phyloP scores from a whole-genome alignment of 2,888 invertebrate species.

The Lacanobia oleracea region DNA sequence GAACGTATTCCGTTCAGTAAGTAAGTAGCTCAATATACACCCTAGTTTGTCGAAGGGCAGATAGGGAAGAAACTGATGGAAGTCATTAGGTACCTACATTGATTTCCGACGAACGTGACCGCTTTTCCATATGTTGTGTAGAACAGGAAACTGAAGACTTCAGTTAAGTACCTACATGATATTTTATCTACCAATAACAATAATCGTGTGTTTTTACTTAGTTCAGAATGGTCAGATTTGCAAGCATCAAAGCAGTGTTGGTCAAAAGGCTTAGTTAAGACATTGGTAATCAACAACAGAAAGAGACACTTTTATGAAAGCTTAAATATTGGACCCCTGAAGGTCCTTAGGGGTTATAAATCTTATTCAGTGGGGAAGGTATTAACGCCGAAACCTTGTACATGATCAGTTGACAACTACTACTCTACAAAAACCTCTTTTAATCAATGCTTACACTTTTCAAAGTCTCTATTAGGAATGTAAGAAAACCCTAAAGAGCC shows the following conservation, averaged over 20 bases:
- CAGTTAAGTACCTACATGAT: neutral
- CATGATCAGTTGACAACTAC: neutral
- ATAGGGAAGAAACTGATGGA: neutral
- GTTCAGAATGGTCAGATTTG: no score
- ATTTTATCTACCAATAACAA: neutral
- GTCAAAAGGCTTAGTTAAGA: no score
- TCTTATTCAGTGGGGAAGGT: no score
- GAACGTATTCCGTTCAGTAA: neutral
- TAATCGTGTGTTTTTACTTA: neutral
- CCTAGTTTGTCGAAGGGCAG: neutral
- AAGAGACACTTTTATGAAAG: neutral
- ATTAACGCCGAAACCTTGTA: neutral
- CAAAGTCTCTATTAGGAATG: neutral
- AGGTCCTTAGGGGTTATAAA: no score
- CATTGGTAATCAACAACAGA: no score
- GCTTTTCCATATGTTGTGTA: neutral
- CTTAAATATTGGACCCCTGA: neutral
- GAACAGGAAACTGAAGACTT: neutral
- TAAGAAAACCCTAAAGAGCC: neutral
- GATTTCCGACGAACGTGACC: slow-evolving; percentile 4
- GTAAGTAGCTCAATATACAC: neutral
- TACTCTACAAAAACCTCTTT: no score
- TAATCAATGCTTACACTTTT: neutral
- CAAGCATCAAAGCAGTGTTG: no score
- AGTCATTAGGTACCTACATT: neutral